Percentiles rank a stretch among this genome's conserved stretches.
Evolutionary conservation across 2,888 invertebrate genomes (phyloP).

Genomic region (Drosophila anomalata): DNA sequence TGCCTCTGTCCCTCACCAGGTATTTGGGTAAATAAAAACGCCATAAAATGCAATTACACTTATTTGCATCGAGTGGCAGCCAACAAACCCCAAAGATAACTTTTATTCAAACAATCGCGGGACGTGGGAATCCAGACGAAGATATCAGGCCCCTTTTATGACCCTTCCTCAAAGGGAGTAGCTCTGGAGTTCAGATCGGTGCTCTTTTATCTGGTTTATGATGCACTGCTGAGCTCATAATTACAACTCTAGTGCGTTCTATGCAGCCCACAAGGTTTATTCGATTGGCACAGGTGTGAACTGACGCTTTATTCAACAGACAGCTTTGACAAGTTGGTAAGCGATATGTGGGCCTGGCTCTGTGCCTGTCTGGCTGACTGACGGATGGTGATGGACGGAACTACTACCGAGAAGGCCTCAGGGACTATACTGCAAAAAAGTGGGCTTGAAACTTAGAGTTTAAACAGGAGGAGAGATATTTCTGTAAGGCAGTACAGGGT

Average conservation of each 20-base stretch:
- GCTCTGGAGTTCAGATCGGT: conserved; percentile 4
- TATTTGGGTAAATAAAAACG: conserved; percentile 15
- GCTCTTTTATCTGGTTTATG: conserved; percentile 44
- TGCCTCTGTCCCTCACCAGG: not conserved
- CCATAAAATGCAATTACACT: conserved; percentile 64
- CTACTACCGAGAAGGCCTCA: conserved; percentile 26
- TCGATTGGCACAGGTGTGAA: conserved; percentile 62
- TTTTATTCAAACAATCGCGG: conserved; percentile 27
- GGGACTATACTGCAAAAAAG: conserved; percentile 8
- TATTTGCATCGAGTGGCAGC: conserved; percentile 62
- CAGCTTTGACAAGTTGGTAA: conserved; percentile 63
- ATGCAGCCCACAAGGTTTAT: conserved; percentile 9
- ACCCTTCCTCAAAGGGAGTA: conserved; percentile 5
- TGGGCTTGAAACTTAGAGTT: too few species aligned
- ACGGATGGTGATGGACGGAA: conserved; percentile 35
- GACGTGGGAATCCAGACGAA: conserved; percentile 61
- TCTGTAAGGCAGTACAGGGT: not conserved
- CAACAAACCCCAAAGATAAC: conserved; percentile 45
- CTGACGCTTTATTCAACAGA: conserved; percentile 43
- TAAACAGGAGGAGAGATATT: not conserved
- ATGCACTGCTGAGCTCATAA: conserved; percentile 28
- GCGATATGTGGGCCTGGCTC: conserved; percentile 51
- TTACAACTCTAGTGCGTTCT: conserved; percentile 39
- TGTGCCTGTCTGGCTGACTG: conserved; percentile 22
- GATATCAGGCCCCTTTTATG: conserved; percentile 21